phyloP scores from a whole-genome alignment of 1,140 invertebrate genomes.

The Panulirus ornatus region DNA sequence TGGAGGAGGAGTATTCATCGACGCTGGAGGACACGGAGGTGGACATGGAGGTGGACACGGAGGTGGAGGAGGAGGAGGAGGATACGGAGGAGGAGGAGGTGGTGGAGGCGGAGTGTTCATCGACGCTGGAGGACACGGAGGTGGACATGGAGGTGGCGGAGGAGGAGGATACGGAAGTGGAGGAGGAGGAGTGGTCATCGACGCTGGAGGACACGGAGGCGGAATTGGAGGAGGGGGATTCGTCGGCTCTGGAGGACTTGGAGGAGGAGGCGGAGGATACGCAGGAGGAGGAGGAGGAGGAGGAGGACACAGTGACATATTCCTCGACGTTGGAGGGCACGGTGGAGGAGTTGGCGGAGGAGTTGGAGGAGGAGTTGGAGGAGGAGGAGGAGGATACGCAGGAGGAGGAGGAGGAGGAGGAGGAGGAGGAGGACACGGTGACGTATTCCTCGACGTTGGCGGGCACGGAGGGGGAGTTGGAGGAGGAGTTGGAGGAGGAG shows the following conservation, averaged over 20 bases:
- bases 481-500: not conserved
- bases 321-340: too few relatives aligned
- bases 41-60: not conserved
- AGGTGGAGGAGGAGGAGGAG: not conserved
- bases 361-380: not conserved
- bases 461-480: not conserved
- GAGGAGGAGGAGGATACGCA: not conserved
- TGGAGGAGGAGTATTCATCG: not conserved
- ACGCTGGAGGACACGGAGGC: too few relatives aligned
- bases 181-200: too few relatives aligned
- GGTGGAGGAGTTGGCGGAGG: too few relatives aligned
- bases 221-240: too few relatives aligned
- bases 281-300: too few relatives aligned
- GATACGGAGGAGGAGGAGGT: not conserved
- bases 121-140: not conserved
- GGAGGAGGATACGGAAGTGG: too few relatives aligned
- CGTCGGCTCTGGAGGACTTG: too few relatives aligned
- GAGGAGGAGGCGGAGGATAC: too few relatives aligned
- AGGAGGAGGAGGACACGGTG: not conserved
- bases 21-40: not conserved
- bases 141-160: too few relatives aligned
- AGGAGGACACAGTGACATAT: too few relatives aligned
- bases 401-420: not conserved
- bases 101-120: not conserved
- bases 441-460: not conserved